Conservation (phyloP, 1,140 invertebrate species). For the Globodera ellingtonae region DNA sequence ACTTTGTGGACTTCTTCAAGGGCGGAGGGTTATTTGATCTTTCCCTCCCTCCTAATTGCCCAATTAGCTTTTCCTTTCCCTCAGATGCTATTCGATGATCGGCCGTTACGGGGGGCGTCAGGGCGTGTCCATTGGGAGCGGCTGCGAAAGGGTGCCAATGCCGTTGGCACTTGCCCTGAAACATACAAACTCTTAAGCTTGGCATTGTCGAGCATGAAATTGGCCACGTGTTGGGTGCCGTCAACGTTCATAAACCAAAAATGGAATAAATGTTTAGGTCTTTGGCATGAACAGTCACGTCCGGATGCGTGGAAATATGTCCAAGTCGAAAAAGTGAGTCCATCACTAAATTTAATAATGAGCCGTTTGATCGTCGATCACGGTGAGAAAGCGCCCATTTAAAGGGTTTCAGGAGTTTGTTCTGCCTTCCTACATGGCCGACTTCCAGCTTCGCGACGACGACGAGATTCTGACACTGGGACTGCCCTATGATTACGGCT, state of each 20-base stretch:
- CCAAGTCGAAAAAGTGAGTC: slow-evolving; percentile 48
- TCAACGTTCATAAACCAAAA: slow-evolving; percentile 65
- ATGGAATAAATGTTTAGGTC: slow-evolving; percentile 17
- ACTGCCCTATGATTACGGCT: slow-evolving; percentile 66
- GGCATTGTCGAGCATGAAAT: slow-evolving; percentile 67
- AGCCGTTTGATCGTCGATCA: background rate
- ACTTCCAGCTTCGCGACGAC: slow-evolving; percentile 55
- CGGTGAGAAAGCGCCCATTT: background rate
- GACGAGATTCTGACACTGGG: slow-evolving; percentile 64
- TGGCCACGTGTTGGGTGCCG: slow-evolving; percentile 67
- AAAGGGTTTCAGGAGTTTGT: slow-evolving; percentile 59
- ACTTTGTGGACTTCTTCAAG: slow-evolving; percentile 64
- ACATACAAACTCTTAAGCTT: slow-evolving; percentile 42
- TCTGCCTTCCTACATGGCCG: slow-evolving; percentile 56
- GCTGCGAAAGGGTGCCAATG: slow-evolving; percentile 54
- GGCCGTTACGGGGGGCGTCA: slow-evolving; percentile 61
- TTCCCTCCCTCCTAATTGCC: background rate
- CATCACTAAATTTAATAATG: too few species aligned
- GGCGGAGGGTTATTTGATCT: slow-evolving; percentile 49
- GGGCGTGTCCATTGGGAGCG: slow-evolving; percentile 61
- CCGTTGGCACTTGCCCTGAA: background rate
- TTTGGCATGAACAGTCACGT: slow-evolving; percentile 68
- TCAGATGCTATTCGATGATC: slow-evolving; percentile 64
- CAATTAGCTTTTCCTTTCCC: background rate
- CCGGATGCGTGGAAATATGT: slow-evolving; percentile 64